Conservation (phyloP, 2,888 invertebrate species). For the Digitonthophagus gazella region DNA sequence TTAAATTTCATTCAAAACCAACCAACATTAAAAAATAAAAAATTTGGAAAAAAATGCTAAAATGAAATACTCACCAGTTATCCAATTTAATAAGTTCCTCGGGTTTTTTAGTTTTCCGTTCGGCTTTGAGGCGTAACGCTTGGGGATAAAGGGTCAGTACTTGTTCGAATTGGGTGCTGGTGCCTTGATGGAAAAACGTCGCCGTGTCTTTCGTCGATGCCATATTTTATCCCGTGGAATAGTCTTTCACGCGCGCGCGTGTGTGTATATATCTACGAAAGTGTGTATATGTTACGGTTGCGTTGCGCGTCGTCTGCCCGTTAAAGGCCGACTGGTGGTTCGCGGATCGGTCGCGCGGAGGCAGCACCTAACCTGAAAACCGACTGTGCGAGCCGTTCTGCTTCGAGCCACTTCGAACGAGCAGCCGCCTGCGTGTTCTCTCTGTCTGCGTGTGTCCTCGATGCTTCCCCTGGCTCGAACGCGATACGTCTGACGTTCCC, state of each 20-base stretch:
- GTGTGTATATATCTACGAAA: no score
- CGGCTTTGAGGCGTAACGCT: conserved; percentile 86
- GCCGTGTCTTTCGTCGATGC: conserved; percentile 87
- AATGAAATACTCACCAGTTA: conserved; percentile 94
- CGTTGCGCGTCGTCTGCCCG: conserved; percentile 36
- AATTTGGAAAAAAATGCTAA: no score
- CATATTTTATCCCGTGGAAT: conserved; percentile 39
- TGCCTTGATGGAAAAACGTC: conserved; percentile 90
- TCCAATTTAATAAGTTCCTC: conserved; percentile 93
- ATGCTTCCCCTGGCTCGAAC: conserved; percentile 48
- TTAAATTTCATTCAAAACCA: not conserved
- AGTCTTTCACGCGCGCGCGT: no score
- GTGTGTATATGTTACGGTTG: not conserved
- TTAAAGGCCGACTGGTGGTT: conserved; percentile 29
- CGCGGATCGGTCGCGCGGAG: conserved; percentile 38
- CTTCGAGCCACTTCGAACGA: conserved; percentile 40
- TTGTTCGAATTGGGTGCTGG: conserved; percentile 81
- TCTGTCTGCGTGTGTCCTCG: conserved; percentile 35
- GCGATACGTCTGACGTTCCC: conserved; percentile 50
- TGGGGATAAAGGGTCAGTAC: conserved; percentile 89
- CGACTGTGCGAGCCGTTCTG: conserved; percentile 33
- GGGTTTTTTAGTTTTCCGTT: conserved; percentile 87
- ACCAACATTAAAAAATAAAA: no score
- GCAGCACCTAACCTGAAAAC: conserved; percentile 35
- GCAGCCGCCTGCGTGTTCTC: not conserved